Percentiles rank a stretch among this genome's conserved stretches.
Conservation (phyloP, 2,888 invertebrate species). For the Agrilus biguttatus region DNA sequence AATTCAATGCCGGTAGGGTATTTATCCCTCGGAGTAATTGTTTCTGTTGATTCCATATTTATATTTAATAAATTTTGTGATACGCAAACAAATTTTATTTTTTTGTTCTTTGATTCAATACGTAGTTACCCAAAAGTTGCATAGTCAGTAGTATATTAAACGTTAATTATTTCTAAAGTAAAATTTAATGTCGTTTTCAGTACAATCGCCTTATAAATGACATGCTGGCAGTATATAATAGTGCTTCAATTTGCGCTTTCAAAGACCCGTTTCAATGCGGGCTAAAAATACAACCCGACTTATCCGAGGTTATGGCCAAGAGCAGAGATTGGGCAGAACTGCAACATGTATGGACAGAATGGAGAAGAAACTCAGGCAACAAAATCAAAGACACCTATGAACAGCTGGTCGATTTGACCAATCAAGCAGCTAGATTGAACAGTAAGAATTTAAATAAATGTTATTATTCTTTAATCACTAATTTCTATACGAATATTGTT, state of each 20-base stretch:
- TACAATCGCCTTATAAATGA: constrained; percentile 78
- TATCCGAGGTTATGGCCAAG: constrained; percentile 61
- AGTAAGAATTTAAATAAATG: constrained; percentile 41
- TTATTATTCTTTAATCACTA: too few species aligned
- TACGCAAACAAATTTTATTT: too few species aligned
- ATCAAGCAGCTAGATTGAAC: constrained; percentile 65
- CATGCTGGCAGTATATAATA: constrained; percentile 77
- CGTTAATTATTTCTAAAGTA: too few species aligned
- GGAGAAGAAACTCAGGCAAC: constrained; percentile 73
- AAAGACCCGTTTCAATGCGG: constrained; percentile 75
- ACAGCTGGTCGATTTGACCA: constrained; percentile 63
- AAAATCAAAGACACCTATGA: constrained; percentile 67
- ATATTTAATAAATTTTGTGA: too few species aligned
- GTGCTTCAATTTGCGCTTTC: constrained; percentile 70
- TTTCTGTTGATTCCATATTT: too few species aligned
- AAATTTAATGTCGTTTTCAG: too few species aligned
- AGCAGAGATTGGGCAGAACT: constrained; percentile 80
- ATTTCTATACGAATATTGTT: too few species aligned
- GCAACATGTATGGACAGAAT: constrained; percentile 78
- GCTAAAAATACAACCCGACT: constrained; percentile 64
- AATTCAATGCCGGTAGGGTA: too few species aligned
- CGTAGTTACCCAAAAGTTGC: too few species aligned
- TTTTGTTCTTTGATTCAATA: too few species aligned
- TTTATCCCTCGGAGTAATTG: too few species aligned
- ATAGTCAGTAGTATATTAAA: too few species aligned